Base-by-base conservation (phyloP, 2,797 vertebrate species). In the Psittacula echo region DNA sequence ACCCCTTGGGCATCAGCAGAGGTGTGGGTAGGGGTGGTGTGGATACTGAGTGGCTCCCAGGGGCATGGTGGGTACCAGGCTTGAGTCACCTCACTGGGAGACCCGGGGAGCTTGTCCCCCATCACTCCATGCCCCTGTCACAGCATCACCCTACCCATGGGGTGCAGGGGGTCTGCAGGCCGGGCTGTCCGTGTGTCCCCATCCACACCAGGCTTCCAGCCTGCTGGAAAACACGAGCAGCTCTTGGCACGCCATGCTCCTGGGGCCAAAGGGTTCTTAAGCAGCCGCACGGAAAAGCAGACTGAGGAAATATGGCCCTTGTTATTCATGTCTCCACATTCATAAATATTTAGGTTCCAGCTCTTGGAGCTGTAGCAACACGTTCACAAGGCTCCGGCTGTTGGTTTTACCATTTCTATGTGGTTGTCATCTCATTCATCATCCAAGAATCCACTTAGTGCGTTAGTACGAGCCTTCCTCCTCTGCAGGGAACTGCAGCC, bases 301-400 rank as follows among this genome's bases (percentile, higher is more conserved):
- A 37, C 51, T 18, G 8, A 74, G 89, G 88, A 90, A 94, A 79
- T 61, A 47, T 7, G 67, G 84, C 48, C 71, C 18, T 61, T n/a
- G 58, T 90, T 91, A 78, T 74, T 95, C 78, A 71, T 29, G 89
- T 74, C 79, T 47, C 85, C 41, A 10, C 64, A 81, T 90, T 64
- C 85, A 23, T 96, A 97, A 97, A 94, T 96, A 97, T 96, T 96
- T 96, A 89, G 75, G 79, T 89, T 96, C 47, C 85, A 92, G 82
- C 77, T 48, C 92, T 84, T 51, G 87, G 76, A 96, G 85, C 79
- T 0, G 4, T 27, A 85, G 93, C 0, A 29, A 91, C 56, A 85
- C 0, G 1, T 80, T 91, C 10, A 1, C 72, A 58, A 47, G 42
- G 87, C 89, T 89, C 85, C 0, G 15, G 85, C 90, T 85, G 53